Evolutionary conservation across 92 coral and sea anemone genomes (phyloP).

Genomic region (Phenganax subtilis): DNA sequence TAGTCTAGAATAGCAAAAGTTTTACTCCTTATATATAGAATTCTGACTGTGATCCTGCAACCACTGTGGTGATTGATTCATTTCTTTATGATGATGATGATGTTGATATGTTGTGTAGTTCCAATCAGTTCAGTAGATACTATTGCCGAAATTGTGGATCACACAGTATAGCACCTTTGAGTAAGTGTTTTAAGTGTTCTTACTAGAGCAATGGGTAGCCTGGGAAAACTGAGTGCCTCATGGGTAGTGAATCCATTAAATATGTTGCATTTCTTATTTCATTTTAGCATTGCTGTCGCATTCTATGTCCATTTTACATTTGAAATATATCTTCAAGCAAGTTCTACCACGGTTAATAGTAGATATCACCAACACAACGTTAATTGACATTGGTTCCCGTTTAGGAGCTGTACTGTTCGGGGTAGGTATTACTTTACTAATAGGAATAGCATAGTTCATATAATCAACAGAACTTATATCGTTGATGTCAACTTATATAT

Average conservation of each 20-base stretch:
- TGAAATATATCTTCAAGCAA: slow-evolving; percentile 54
- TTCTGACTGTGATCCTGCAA: slow-evolving; percentile 48
- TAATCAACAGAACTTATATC: too few species aligned
- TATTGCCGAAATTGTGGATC: slow-evolving; percentile 75
- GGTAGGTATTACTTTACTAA: slow-evolving; percentile 35
- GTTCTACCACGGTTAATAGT: slow-evolving; percentile 51
- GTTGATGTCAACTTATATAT: too few species aligned
- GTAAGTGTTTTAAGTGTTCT: slow-evolving; percentile 35
- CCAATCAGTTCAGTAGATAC: slow-evolving; percentile 59
- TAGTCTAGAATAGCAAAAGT: too few species aligned
- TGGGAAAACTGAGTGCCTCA: too few species aligned
- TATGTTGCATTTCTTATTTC: neutral
- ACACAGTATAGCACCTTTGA: slow-evolving; percentile 59
- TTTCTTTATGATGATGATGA: slow-evolving; percentile 75
- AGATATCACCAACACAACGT: slow-evolving; percentile 7
- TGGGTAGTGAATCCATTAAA: neutral
- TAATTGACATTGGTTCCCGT: slow-evolving; percentile 69
- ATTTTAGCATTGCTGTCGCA: slow-evolving; percentile 70
- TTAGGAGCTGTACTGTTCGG: slow-evolving; percentile 78
- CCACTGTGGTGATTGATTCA: slow-evolving; percentile 65
- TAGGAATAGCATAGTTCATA: too few species aligned
- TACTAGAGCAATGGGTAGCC: neutral
- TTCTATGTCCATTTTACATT: slow-evolving; percentile 55
- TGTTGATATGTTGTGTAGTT: slow-evolving; percentile 63
- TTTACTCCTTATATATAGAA: slow-evolving; percentile 26